Conservation (phyloP, 53 echinoderm and acorn worm species). For the Antedon mediterranea region DNA sequence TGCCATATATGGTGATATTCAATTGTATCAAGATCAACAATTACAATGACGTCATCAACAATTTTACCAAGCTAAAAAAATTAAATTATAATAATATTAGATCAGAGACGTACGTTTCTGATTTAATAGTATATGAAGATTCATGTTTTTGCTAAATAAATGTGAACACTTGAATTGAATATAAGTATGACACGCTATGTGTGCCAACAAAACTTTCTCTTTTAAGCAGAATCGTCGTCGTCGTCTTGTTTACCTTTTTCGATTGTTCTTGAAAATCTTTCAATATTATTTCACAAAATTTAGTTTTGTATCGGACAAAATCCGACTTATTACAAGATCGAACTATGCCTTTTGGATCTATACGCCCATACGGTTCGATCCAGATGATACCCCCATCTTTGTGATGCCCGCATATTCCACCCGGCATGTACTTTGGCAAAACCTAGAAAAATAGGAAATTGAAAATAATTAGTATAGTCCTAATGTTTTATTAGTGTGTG, state of each 20-base stretch:
- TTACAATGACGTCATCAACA: conserved; percentile 49
- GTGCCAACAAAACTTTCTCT: background rate
- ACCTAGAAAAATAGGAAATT: conserved; percentile 28
- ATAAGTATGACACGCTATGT: too few relatives aligned
- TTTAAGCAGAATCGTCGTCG: background rate
- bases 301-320: conserved; percentile 39
- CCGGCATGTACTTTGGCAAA: conserved; percentile 56
- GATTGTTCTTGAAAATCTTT: conserved; percentile 24
- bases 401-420: conserved; percentile 59
- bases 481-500: too few relatives aligned
- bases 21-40: conserved; percentile 58
- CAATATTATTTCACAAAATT: conserved; percentile 46
- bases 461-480: too few relatives aligned
- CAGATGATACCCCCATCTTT: conserved; percentile 57
- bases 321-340: conserved; percentile 41
- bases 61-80: conserved; percentile 28
- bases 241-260: conserved; percentile 54
- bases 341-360: conserved; percentile 58
- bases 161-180: too few relatives aligned
- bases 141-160: too few relatives aligned
- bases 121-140: too few relatives aligned
- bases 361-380: conserved; percentile 54
- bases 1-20: conserved; percentile 54
- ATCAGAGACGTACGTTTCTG: too few relatives aligned
- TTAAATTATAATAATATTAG: background rate